A percentile compares a stretch with the other conserved stretches of the same genome.
Evolutionary conservation across 30 jellyfish, hydroid and myxozoan genomes (phyloP).

Genomic region (Clytia hemisphaerica): DNA sequence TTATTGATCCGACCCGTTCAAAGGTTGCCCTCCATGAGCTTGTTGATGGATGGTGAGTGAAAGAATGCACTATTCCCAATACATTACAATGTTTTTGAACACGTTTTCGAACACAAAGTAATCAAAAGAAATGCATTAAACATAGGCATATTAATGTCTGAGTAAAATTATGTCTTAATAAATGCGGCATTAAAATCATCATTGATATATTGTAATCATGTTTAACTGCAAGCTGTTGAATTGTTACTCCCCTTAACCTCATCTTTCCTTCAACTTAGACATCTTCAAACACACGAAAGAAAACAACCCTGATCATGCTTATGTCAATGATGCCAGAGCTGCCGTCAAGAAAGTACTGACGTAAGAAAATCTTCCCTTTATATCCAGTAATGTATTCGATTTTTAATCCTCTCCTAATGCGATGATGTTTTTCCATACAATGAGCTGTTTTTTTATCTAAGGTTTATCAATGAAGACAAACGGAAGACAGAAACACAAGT

Average conservation of each 20-base stretch:
- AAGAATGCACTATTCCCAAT: not conserved
- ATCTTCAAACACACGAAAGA: constrained; percentile 79
- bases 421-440: too few relatives aligned
- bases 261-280: constrained; percentile 27
- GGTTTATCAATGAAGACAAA: constrained; percentile 89
- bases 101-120: too few relatives aligned
- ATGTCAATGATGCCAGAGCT: constrained; percentile 74
- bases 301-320: constrained; percentile 79
- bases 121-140: too few relatives aligned
- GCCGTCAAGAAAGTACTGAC: constrained; percentile 78
- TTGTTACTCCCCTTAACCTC: not conserved
- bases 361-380: constrained; percentile 39
- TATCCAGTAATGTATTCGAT: not conserved
- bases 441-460: constrained; percentile 1
- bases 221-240: not conserved
- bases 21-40: constrained; percentile 91
- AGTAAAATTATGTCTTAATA: too few relatives aligned
- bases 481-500: constrained; percentile 96
- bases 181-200: too few relatives aligned
- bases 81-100: not conserved
- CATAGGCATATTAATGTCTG: too few relatives aligned
- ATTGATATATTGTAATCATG: not conserved
- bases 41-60: constrained; percentile 71
- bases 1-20: constrained; percentile 96
- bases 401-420: too few relatives aligned